Base-by-base conservation (phyloP, 2,113 vertebrate genomes). In the Callocephalon fimbriatum region DNA sequence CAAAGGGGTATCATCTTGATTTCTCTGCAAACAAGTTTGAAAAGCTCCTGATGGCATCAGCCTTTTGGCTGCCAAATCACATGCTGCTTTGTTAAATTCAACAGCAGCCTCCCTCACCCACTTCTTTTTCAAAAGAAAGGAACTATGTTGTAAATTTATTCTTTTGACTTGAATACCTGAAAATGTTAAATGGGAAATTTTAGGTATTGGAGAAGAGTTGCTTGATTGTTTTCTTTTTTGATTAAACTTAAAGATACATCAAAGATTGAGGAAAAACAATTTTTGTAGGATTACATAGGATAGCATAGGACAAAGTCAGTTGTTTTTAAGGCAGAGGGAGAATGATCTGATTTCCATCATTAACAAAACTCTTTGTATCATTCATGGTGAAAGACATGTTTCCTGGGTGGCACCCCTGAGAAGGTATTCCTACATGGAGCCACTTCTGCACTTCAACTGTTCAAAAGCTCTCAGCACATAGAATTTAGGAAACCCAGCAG, bases 21-120 rank as follows among this genome's bases (percentile, higher is more conserved):
- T 96, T 92, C 87, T 83, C 71, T 73, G 53, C 77, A 95, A 91
- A 81, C 80, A 95, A 89, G 53, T 76, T 63, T 91, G 71, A 94
- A 96, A 96, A 96, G 23, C 56, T 79, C 67, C 71, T 91, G 81
- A 93, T 82, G 91, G 44, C 58, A 90, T 87, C 47, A 79, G 70
- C 23, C 32, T 86, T 92, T 84, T 3, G 7, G 68, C 91, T 94
- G 89, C 71, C 75, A 96, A 94, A 96, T 93, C 77, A 86, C 74
- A 86, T 10, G 65, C 6, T 37, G 13, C 40, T 88, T 87, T 91
- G 19, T 66, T 86, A 91, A 91, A 87, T 53, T 76, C 81, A 82
- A 45, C 13, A 90, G 48, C 40, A 95, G 31, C 31, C 38, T 86
- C 35, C n/a, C 10, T 90, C 48, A 40, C 13, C 12, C 32, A 29